phyloP scores from a whole-genome alignment of 2,797 vertebrate species.

The Okamejei kenojei region DNA sequence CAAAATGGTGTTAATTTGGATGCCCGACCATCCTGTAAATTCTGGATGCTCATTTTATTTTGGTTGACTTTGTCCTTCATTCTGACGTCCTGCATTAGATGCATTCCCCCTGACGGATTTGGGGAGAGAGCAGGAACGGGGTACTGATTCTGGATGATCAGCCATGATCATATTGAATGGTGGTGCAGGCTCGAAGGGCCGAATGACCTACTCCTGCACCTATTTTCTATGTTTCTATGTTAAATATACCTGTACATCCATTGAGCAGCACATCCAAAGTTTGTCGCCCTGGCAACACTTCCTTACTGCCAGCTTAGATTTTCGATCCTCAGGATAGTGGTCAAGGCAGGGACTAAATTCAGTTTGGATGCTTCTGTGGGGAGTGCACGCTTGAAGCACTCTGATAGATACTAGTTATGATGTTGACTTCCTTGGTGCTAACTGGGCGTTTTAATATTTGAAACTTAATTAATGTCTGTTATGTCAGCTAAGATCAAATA shows the following conservation, averaged over 20 bases:
- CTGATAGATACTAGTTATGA: neutral
- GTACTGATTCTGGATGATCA: too few species aligned
- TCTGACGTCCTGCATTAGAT: neutral
- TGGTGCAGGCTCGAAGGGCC: too few species aligned
- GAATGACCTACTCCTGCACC: too few species aligned
- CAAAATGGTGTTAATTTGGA: neutral
- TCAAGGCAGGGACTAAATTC: neutral
- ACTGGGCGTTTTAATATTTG: conserved; percentile 1
- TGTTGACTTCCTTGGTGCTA: neutral
- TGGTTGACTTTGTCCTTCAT: neutral
- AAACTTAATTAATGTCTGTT: neutral
- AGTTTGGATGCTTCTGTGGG: neutral
- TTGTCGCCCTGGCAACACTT: neutral
- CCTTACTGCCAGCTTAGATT: neutral
- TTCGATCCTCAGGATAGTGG: neutral
- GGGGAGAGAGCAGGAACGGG: too few species aligned
- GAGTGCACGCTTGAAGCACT: neutral
- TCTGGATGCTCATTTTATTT: neutral
- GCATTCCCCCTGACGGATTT: neutral
- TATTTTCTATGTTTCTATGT: too few species aligned
- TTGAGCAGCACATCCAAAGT: neutral
- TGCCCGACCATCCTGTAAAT: neutral
- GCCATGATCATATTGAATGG: too few species aligned
- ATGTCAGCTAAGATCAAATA: neutral
- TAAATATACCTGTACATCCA: neutral